A percentile compares a stretch with the other conserved stretches of the same genome.
Evolutionary conservation across 2,113 vertebrate genomes (phyloP).

Genomic region (Tragelaphus buxtoni): DNA sequence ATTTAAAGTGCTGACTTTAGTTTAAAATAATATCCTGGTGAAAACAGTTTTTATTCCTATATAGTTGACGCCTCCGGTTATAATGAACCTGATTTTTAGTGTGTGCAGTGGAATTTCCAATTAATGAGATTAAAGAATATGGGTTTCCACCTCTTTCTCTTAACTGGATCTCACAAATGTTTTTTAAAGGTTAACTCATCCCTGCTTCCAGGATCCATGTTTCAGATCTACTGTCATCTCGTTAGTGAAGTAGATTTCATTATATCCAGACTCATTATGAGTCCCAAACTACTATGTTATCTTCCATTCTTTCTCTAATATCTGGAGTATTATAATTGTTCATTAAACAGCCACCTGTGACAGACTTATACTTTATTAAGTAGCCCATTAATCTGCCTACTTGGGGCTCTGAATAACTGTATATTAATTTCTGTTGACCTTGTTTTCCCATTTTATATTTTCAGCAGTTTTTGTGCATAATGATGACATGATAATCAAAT

Average conservation of each 20-base stretch:
- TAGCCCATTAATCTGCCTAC: background rate
- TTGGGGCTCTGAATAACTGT: background rate
- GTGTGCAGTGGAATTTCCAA: background rate
- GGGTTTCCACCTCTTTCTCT: background rate
- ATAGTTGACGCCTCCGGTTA: background rate
- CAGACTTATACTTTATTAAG: background rate
- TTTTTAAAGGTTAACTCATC: constrained; percentile 43
- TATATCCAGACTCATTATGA: background rate
- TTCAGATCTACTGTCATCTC: background rate
- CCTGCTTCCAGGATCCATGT: background rate
- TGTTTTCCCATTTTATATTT: background rate
- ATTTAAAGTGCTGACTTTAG: background rate
- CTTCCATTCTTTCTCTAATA: background rate
- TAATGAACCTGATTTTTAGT: constrained; percentile 20
- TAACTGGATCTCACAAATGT: constrained; percentile 8
- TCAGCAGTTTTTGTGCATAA: background rate
- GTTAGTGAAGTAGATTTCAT: constrained; percentile 50
- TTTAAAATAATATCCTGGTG: background rate
- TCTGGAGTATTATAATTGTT: background rate
- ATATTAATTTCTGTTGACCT: background rate
- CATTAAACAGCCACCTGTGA: constrained; percentile 35
- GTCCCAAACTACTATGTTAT: background rate
- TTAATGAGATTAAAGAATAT: constrained; percentile 46
- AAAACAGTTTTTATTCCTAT: background rate
- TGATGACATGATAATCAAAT: background rate